phyloP scores from a whole-genome alignment of 2,113 vertebrate species.

The Phoxinus phoxinus region DNA sequence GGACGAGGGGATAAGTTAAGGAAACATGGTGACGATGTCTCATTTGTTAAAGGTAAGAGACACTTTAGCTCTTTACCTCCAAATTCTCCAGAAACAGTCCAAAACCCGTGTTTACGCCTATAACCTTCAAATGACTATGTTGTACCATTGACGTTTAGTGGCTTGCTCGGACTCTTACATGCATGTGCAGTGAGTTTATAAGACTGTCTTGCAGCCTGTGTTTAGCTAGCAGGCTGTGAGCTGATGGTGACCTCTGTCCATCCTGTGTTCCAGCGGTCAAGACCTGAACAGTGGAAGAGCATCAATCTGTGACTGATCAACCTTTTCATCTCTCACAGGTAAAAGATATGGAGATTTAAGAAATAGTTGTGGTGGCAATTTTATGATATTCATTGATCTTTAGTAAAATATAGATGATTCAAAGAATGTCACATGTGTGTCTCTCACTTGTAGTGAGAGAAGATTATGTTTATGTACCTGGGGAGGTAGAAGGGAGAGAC shows the following conservation, averaged over 20 bases:
- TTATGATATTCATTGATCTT: too few relatives aligned
- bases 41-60: conserved; percentile 96
- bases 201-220: conserved; percentile 15
- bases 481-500: too few relatives aligned
- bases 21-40: conserved; percentile 98
- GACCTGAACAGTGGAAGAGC: conserved; percentile 39
- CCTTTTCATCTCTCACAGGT: neutral
- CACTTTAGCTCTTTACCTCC: conserved; percentile 63
- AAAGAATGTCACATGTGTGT: too few relatives aligned
- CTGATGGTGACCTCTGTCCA: conserved; percentile 27
- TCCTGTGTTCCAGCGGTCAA: neutral
- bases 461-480: too few relatives aligned
- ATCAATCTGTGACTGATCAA: neutral
- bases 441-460: too few relatives aligned
- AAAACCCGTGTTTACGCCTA: neutral
- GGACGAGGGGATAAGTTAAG: conserved; percentile 82
- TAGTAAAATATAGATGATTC: too few relatives aligned
- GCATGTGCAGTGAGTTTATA: conserved; percentile 10
- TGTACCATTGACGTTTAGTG: neutral
- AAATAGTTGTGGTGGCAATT: too few relatives aligned
- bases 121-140: neutral
- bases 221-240: conserved; percentile 37
- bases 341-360: neutral
- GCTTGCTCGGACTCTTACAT: neutral
- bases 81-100: neutral